Evolutionary conservation across 2,888 invertebrate genomes (phyloP).

Genomic region (Unio pictorum): DNA sequence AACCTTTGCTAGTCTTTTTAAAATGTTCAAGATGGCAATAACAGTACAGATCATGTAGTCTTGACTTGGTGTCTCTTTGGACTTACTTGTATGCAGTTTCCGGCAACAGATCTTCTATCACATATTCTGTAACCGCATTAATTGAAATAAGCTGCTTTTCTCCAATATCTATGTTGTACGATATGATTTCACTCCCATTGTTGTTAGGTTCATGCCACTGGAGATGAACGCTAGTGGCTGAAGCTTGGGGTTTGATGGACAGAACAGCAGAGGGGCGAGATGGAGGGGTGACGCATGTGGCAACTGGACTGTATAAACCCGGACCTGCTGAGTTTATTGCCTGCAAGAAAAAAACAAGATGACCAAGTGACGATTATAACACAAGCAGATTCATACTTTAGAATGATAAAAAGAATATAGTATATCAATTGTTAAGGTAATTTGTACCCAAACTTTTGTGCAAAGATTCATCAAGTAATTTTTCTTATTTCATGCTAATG

Average conservation of each 20-base stretch:
- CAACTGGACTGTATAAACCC: slow-evolving; percentile 81
- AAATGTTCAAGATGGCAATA: background rate
- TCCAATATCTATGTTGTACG: slow-evolving; percentile 83
- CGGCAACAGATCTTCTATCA: slow-evolving; percentile 81
- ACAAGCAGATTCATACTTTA: no score
- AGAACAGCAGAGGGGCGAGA: slow-evolving; percentile 82
- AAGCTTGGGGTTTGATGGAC: slow-evolving; percentile 73
- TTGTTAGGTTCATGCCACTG: slow-evolving; percentile 83
- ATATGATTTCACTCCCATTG: slow-evolving; percentile 84
- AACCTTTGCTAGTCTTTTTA: no score
- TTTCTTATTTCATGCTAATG: no score
- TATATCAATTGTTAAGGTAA: no score
- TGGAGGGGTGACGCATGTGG: slow-evolving; percentile 83
- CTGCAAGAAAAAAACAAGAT: slow-evolving; percentile 69
- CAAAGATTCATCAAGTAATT: no score
- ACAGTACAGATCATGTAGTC: background rate
- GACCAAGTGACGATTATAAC: background rate
- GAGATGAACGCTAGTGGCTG: slow-evolving; percentile 77
- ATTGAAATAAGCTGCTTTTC: slow-evolving; percentile 59
- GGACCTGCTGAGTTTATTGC: slow-evolving; percentile 88
- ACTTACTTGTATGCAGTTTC: slow-evolving; percentile 82
- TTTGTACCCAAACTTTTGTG: no score
- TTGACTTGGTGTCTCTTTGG: background rate
- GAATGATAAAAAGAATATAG: no score
- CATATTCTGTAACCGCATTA: slow-evolving; percentile 71